A percentile compares a stretch with the other conserved stretches of the same genome.
These are phyloP conservation scores for Dryomyza anilis DNA, from an alignment of 2,888 invertebrate genomes.

Conservation along the genomic window DNA sequence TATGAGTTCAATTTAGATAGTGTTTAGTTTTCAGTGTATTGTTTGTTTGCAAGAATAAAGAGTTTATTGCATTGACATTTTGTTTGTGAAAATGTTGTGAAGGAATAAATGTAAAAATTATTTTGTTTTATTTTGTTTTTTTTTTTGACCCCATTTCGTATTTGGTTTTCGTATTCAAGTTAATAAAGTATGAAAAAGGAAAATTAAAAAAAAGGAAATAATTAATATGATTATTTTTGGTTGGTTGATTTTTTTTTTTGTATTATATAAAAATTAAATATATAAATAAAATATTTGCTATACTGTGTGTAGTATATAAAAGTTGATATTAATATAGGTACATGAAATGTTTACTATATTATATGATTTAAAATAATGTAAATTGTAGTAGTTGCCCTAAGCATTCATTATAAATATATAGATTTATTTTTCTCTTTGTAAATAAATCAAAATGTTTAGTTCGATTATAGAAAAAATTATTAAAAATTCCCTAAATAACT, in stretches of 20 bases:
- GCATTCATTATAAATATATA: no score
- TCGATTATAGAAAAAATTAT: no score
- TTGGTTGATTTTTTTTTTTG: slow-evolving; percentile 29
- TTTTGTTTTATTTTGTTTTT: slow-evolving; percentile 29
- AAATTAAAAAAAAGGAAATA: slow-evolving; percentile 57
- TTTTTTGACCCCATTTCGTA: slow-evolving; percentile 57
- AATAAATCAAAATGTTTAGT: no score
- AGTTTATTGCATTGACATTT: neutral
- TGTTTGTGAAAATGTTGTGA: slow-evolving; percentile 12
- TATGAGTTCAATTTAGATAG: neutral
- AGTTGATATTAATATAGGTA: neutral
- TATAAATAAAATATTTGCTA: slow-evolving; percentile 20
- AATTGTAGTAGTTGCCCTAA: no score
- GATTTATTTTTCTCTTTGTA: no score
- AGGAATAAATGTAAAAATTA: slow-evolving; percentile 9
- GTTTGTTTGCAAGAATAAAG: neutral
- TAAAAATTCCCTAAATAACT: no score
- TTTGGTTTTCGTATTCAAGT: slow-evolving; percentile 55
- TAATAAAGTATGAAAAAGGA: slow-evolving; percentile 60
- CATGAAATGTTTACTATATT: neutral
- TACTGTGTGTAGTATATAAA: no score
- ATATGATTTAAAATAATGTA: no score
- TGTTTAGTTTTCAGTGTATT: slow-evolving; percentile 4
- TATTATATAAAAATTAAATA: slow-evolving; percentile 19
- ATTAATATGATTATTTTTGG: slow-evolving; percentile 58